phyloP scores from a whole-genome alignment of 2,888 invertebrate genomes.

The Parochlus steinenii region DNA sequence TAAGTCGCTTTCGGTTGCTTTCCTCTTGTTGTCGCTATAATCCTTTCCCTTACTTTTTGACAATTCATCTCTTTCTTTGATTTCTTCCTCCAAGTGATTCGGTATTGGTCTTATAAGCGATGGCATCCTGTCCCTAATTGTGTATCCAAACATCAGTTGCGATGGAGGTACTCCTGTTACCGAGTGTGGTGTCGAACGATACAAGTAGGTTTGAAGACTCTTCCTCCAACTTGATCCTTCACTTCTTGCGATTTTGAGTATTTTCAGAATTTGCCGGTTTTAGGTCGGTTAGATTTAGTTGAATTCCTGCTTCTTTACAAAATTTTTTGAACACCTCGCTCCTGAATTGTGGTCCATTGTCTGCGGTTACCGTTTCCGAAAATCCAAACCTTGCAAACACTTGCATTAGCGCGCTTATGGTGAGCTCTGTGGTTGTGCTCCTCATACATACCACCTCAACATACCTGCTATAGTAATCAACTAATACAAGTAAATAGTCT shows the following conservation, averaged over 20 bases:
- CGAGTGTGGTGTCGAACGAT: not conserved
- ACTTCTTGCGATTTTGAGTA: slow-evolving; percentile 14
- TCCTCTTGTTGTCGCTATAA: not conserved
- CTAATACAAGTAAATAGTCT: slow-evolving; percentile 17
- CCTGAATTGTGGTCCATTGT: slow-evolving; percentile 13
- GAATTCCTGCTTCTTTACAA: slow-evolving; percentile 14
- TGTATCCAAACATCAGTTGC: not conserved
- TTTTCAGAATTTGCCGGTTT: slow-evolving; percentile 16
- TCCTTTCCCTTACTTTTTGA: not conserved
- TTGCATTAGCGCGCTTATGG: slow-evolving; percentile 15
- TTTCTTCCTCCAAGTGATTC: not conserved
- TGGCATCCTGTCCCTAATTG: not conserved
- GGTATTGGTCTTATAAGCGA: not conserved
- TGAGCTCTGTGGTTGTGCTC: slow-evolving; percentile 14
- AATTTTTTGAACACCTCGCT: slow-evolving; percentile 14
- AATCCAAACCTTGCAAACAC: slow-evolving; percentile 18
- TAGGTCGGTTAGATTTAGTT: slow-evolving; percentile 13
- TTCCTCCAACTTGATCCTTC: slow-evolving; percentile 13
- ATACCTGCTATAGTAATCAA: slow-evolving; percentile 20
- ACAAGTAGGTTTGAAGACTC: slow-evolving; percentile 13
- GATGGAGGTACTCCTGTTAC: not conserved
- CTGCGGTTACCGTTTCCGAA: slow-evolving; percentile 13
- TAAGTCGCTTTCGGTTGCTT: not conserved
- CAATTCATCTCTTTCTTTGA: not conserved
- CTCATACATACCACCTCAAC: slow-evolving; percentile 15